Evolutionary conservation across 2,797 vertebrate species (phyloP).

Genomic region (Notoglanidium macrostoma): DNA sequence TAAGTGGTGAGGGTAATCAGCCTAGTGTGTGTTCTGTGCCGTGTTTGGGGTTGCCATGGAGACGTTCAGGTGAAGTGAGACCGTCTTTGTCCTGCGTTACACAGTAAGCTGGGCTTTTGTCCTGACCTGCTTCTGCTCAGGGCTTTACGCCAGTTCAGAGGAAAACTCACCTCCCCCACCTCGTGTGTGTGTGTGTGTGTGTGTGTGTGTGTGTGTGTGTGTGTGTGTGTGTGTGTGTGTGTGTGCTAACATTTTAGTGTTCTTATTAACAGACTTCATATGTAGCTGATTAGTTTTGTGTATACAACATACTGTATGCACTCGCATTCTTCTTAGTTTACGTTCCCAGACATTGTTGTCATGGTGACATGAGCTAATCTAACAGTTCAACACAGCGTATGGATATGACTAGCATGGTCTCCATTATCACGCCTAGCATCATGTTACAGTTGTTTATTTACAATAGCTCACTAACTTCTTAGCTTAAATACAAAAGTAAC

Average conservation of each 20-base stretch:
- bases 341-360: not conserved
- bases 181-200: not conserved
- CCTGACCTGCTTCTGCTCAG: constrained; percentile 34
- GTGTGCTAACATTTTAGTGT: not conserved
- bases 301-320: not conserved
- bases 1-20: not conserved
- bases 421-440: not conserved
- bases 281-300: not conserved
- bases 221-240: not conserved
- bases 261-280: not conserved
- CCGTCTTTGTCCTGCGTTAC: not conserved
- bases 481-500: too few species aligned
- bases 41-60: constrained; percentile 47
- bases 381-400: not conserved
- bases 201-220: not conserved
- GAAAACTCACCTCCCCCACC: not conserved
- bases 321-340: not conserved
- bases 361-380: not conserved
- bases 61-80: constrained; percentile 43
- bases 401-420: not conserved
- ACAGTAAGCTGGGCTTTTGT: constrained; percentile 14
- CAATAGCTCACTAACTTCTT: too few species aligned
- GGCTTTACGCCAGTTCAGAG: not conserved
- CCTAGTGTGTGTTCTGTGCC: not conserved
- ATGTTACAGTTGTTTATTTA: not conserved